A percentile compares a stretch with the other conserved stretches of the same genome.
phyloP scores from a whole-genome alignment of 2,113 vertebrate species.

The Gymnocephalus cernua region DNA sequence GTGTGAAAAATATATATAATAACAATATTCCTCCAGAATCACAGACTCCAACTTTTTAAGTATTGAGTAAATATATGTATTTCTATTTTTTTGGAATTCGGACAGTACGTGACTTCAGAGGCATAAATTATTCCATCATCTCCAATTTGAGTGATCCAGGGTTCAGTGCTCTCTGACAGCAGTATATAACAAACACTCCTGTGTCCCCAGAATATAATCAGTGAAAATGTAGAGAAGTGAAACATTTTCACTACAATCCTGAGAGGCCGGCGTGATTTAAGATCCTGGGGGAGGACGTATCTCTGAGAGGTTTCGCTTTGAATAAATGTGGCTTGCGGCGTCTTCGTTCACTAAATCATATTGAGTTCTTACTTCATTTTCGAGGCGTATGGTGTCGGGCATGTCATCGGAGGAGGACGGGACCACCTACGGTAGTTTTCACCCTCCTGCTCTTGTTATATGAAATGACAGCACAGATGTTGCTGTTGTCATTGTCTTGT shows the following conservation, averaged over 20 bases:
- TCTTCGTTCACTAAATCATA: neutral
- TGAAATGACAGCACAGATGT: constrained; percentile 1
- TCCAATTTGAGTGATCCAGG: neutral
- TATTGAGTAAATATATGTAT: neutral
- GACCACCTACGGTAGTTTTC: constrained; percentile 18
- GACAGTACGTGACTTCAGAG: neutral
- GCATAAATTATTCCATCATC: neutral
- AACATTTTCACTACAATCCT: neutral
- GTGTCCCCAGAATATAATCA: constrained; percentile 9
- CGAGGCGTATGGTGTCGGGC: neutral
- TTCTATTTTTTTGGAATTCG: neutral
- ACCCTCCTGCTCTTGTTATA: neutral
- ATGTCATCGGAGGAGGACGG: neutral
- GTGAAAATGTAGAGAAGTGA: neutral
- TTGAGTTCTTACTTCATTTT: neutral
- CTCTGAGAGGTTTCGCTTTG: neutral
- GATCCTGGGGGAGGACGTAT: neutral
- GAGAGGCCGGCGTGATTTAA: constrained; percentile 4
- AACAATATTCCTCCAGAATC: no score
- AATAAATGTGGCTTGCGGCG: neutral
- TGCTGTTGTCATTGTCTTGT: constrained; percentile 17
- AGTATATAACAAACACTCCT: neutral
- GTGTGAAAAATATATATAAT: neutral
- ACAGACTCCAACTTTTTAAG: no score
- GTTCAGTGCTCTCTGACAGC: neutral